A percentile compares a stretch with the other conserved stretches of the same genome.
Evolutionary conservation across 2,113 vertebrate genomes (phyloP).

Genomic region (Synchiropus splendidus): DNA sequence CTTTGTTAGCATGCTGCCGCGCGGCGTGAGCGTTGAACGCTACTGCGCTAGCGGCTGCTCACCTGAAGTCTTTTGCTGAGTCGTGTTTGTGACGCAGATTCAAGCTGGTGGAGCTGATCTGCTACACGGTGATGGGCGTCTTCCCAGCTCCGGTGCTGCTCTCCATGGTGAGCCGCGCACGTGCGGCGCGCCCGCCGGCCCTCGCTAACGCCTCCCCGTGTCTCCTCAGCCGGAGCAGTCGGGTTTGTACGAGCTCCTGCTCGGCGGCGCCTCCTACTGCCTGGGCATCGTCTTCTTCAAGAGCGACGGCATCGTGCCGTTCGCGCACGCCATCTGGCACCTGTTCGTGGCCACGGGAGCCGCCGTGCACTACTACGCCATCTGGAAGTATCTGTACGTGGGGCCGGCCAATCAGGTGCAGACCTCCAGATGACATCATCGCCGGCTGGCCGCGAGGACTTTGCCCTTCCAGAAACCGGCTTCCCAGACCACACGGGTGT

Average conservation of each 20-base stretch:
- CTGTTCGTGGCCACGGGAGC: conserved; percentile 88
- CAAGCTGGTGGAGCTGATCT: conserved; percentile 88
- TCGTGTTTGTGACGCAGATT: conserved; percentile 65
- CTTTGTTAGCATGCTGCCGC: too few species aligned
- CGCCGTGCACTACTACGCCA: conserved; percentile 89
- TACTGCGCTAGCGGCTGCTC: too few species aligned
- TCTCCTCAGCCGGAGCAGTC: conserved; percentile 77
- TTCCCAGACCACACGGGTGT: too few species aligned
- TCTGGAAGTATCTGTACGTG: conserved; percentile 87
- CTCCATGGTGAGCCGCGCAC: conserved; percentile 80
- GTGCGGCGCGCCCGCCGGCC: not conserved
- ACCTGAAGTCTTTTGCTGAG: not conserved
- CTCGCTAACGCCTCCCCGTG: not conserved
- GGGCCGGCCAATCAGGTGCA: conserved; percentile 59
- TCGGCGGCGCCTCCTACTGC: conserved; percentile 83
- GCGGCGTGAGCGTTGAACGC: not conserved
- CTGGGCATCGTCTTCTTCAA: conserved; percentile 92
- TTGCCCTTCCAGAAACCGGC: too few species aligned
- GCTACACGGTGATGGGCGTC: conserved; percentile 85
- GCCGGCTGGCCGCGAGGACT: conserved; percentile 5
- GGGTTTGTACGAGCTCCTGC: conserved; percentile 79
- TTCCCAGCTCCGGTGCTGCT: conserved; percentile 87
- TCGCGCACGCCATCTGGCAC: conserved; percentile 96
- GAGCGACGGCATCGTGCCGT: conserved; percentile 88
- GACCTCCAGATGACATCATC: conserved; percentile 70